Conservation (phyloP, 2,888 invertebrate species). For the Oeneis ivallda region DNA sequence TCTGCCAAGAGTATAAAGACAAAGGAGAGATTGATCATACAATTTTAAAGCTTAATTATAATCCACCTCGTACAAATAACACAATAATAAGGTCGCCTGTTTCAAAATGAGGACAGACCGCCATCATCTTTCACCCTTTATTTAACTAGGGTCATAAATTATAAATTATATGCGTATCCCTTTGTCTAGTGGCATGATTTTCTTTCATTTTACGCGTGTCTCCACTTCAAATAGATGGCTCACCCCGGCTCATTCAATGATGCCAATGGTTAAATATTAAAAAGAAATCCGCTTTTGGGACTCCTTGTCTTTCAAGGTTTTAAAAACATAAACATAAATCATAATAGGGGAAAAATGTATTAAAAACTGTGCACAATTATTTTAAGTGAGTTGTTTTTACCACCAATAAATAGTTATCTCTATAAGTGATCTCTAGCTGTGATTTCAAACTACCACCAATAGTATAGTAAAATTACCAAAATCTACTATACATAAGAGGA, state of each 20-base stretch:
- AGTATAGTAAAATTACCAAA: too few relatives aligned
- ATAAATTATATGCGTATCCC: conserved; percentile 31
- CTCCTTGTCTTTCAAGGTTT: background rate
- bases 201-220: conserved; percentile 29
- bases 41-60: conserved; percentile 9
- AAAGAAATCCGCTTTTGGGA: background rate
- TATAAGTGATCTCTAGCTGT: too few relatives aligned
- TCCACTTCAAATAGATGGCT: conserved; percentile 28
- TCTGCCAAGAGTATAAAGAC: background rate
- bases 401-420: too few relatives aligned
- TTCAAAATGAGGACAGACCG: conserved; percentile 13
- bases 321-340: too few relatives aligned
- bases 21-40: background rate
- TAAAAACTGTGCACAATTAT: too few relatives aligned
- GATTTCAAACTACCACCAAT: too few relatives aligned
- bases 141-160: conserved; percentile 27
- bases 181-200: conserved; percentile 17
- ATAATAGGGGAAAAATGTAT: too few relatives aligned
- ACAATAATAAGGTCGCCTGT: conserved; percentile 7
- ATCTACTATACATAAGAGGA: too few relatives aligned
- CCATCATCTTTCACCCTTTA: conserved; percentile 25
- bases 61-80: background rate
- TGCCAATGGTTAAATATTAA: background rate
- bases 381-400: too few relatives aligned
- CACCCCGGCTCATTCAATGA: conserved; percentile 4